A percentile compares a stretch with the other conserved stretches of the same genome.
These are phyloP conservation scores for Brachyptera putata DNA, from an alignment of 2,888 invertebrate genomes.

Conservation along the genomic window DNA sequence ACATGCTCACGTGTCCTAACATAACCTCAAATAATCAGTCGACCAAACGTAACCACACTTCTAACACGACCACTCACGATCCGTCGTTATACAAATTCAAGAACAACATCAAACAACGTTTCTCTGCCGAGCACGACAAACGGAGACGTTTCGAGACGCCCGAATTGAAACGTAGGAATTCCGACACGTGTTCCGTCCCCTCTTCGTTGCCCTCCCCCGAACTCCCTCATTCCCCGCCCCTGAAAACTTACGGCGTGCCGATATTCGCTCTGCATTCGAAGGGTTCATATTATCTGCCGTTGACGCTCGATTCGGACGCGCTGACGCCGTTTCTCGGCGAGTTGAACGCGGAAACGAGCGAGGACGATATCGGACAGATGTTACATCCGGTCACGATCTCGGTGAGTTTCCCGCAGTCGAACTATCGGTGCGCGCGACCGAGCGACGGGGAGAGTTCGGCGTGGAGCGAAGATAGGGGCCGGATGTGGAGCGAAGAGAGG, in stretches of 20 bases:
- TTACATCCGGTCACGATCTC: slow-evolving; percentile 86
- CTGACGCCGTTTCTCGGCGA: slow-evolving; percentile 59
- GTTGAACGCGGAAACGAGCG: slow-evolving; percentile 52
- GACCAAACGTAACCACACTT: background rate
- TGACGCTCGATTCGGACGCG: slow-evolving; percentile 71
- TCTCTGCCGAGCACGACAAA: slow-evolving; percentile 47
- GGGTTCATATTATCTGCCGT: slow-evolving; percentile 83
- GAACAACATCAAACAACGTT: slow-evolving; percentile 87
- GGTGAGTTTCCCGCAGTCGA: slow-evolving; percentile 62
- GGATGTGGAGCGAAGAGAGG: no score
- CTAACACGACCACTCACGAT: no score
- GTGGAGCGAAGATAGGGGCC: no score
- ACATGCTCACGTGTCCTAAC: slow-evolving; percentile 41
- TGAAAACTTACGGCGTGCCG: slow-evolving; percentile 56
- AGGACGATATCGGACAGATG: slow-evolving; percentile 44
- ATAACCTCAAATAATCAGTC: slow-evolving; percentile 18
- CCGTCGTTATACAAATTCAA: slow-evolving; percentile 76
- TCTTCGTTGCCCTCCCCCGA: slow-evolving; percentile 25
- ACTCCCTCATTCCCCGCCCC: background rate
- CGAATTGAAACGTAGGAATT: slow-evolving; percentile 26
- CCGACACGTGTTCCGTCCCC: slow-evolving; percentile 26
- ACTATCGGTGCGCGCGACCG: no score
- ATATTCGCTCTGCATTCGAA: slow-evolving; percentile 88
- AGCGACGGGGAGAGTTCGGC: no score
- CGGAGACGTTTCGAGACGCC: slow-evolving; percentile 16